These are phyloP conservation scores for Anas acuta DNA, from an alignment of 2,797 vertebrate genomes.

Conservation along the genomic window DNA sequence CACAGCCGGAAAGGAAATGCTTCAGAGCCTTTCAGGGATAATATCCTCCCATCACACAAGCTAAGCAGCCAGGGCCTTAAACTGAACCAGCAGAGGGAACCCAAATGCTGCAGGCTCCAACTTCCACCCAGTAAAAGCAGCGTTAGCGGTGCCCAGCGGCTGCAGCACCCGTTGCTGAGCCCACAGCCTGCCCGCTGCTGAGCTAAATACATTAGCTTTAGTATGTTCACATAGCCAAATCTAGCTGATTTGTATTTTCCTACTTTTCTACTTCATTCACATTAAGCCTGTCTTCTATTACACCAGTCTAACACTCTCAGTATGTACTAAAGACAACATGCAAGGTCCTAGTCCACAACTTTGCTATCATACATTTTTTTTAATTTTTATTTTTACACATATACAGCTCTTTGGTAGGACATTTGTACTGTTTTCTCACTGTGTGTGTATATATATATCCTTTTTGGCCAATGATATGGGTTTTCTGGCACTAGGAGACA, in stretches of 20 bases:
- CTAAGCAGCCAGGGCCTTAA: neutral
- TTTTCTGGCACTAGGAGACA: neutral
- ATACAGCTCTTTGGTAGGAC: neutral
- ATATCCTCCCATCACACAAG: neutral
- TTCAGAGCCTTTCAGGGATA: neutral
- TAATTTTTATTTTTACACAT: neutral
- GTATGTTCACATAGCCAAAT: neutral
- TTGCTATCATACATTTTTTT: neutral
- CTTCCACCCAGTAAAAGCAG: neutral
- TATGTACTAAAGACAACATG: neutral
- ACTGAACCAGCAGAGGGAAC: constrained; percentile 10
- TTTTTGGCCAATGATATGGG: neutral
- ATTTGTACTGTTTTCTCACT: constrained; percentile 1
- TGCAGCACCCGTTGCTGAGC: neutral
- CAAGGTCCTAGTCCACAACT: neutral
- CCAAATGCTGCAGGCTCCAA: neutral
- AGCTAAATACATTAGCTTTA: neutral
- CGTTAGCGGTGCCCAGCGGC: accelerated
- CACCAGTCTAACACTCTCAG: neutral
- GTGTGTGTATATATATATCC: too few species aligned
- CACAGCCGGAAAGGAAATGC: neutral
- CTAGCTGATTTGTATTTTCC: neutral
- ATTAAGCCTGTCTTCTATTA: neutral
- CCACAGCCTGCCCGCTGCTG: neutral
- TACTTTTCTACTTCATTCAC: neutral